Evolutionary conservation across 2,888 invertebrate species (phyloP).

Genomic region (Synergus itoensis): DNA sequence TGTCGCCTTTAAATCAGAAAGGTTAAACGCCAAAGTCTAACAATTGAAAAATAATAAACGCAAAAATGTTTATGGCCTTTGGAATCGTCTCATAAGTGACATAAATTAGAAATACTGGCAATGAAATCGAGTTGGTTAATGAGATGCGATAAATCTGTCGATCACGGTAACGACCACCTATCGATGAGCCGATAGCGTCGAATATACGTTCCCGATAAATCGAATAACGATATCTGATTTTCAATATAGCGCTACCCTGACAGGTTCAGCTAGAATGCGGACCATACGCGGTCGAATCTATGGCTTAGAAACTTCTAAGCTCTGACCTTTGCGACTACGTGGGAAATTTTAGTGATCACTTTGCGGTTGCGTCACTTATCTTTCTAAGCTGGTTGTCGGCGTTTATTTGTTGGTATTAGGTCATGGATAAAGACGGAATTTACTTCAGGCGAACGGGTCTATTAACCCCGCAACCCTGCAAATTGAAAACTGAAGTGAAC

Average conservation of each 20-base stretch:
- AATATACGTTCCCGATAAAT: constrained; percentile 29
- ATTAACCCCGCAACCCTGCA: neutral
- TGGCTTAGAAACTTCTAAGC: constrained; percentile 13
- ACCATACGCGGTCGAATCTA: constrained; percentile 20
- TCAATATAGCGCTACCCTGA: constrained; percentile 16
- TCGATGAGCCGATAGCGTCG: constrained; percentile 26
- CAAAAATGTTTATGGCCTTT: neutral
- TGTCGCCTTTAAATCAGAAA: no score
- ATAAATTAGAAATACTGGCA: constrained; percentile 22
- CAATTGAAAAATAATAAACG: constrained; percentile 1
- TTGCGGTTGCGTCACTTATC: constrained; percentile 9
- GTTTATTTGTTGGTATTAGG: constrained; percentile 12
- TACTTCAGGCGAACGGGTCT: neutral
- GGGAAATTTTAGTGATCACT: constrained; percentile 35
- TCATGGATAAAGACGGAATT: constrained; percentile 18
- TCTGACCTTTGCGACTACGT: constrained; percentile 38
- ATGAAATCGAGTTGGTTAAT: constrained; percentile 27
- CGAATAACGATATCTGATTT: constrained; percentile 39
- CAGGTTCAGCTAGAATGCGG: neutral
- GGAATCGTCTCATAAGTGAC: constrained; percentile 22
- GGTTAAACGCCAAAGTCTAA: neutral
- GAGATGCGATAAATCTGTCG: constrained; percentile 37
- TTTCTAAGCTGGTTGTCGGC: constrained; percentile 12
- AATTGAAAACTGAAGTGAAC: neutral
- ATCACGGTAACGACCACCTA: constrained; percentile 24